phyloP scores from a whole-genome alignment of 2,113 vertebrate genomes.

The Okapia johnstoni region DNA sequence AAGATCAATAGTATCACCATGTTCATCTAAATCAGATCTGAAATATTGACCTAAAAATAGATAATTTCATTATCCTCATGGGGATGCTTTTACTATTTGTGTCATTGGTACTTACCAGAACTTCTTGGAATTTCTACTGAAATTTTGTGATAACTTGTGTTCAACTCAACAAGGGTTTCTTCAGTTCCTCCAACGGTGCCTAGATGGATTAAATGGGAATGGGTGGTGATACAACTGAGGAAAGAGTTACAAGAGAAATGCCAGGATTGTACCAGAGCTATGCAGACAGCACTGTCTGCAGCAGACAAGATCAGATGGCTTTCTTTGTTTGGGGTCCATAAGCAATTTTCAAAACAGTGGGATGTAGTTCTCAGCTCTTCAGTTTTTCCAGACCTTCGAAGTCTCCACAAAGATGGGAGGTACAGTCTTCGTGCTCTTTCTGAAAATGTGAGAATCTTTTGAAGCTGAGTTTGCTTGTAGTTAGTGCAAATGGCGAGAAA shows the following conservation, averaged over 20 bases:
- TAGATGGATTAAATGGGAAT: rapidly evolving
- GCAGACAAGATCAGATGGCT: neutral
- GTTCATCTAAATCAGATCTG: neutral
- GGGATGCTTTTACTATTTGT: neutral
- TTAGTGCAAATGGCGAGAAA: neutral
- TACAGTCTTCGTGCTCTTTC: neutral
- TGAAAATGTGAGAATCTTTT: constrained; percentile 26
- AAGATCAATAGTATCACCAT: neutral
- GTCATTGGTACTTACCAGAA: neutral
- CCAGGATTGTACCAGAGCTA: neutral
- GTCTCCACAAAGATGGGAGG: neutral
- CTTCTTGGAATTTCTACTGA: neutral
- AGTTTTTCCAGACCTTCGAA: neutral
- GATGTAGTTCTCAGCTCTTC: neutral
- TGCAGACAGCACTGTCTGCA: neutral
- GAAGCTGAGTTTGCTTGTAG: constrained; percentile 12
- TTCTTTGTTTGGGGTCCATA: neutral
- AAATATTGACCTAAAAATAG: neutral
- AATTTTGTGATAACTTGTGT: neutral
- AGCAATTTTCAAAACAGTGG: constrained; percentile 30
- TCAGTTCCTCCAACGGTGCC: neutral
- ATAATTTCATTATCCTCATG: neutral
- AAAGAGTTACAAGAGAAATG: neutral
- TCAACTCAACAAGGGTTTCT: neutral
- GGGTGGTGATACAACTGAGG: neutral